phyloP scores from a whole-genome alignment of 2,113 vertebrate genomes.

The Echinops telfairi region DNA sequence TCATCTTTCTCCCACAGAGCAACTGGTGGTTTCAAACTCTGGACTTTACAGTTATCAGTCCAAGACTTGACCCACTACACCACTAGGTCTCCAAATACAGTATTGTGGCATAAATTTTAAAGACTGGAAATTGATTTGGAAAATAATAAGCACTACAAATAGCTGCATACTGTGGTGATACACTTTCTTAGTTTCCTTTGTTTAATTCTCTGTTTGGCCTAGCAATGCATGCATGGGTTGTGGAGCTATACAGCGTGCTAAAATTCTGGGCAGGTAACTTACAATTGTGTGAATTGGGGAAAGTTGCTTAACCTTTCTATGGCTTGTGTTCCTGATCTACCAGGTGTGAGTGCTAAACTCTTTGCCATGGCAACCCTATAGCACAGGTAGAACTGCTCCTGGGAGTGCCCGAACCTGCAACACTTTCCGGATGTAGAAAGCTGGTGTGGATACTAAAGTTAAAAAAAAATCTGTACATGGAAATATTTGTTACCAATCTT shows the following conservation, averaged over 20 bases:
- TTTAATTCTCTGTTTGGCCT: no score
- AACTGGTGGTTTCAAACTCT: no score
- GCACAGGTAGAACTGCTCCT: no score
- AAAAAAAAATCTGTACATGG: not conserved
- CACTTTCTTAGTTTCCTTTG: not conserved
- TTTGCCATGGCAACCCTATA: not conserved
- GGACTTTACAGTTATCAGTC: no score
- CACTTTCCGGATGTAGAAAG: no score
- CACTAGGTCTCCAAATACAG: not conserved
- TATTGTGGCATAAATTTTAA: not conserved
- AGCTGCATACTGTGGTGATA: not conserved
- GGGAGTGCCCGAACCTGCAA: no score
- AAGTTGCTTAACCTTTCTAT: not conserved
- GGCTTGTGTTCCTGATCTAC: not conserved
- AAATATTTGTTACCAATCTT: not conserved
- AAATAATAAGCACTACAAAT: not conserved
- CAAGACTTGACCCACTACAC: no score
- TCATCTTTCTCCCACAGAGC: no score
- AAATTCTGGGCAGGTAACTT: not conserved
- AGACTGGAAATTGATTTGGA: not conserved
- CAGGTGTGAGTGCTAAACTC: not conserved
- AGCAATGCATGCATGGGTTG: not conserved
- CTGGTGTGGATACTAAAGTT: no score
- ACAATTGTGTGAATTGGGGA: not conserved
- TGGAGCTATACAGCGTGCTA: not conserved